Conservation (phyloP, 1,140 invertebrate species). For the Schmidtea mediterranea region DNA sequence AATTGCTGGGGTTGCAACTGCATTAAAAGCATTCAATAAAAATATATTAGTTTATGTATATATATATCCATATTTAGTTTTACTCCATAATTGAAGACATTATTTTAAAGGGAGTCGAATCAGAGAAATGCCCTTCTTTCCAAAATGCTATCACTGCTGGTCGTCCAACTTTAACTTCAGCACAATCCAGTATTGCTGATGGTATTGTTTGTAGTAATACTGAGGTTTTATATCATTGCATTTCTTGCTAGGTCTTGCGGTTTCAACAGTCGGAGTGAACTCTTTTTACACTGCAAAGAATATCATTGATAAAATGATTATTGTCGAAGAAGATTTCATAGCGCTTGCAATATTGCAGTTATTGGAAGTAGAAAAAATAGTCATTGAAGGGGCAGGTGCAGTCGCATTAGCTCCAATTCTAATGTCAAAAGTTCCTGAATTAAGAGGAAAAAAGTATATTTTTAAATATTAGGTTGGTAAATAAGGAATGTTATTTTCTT, state of each 20-base stretch:
- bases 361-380: conserved; percentile 62
- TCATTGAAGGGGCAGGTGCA: conserved; percentile 66
- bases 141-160: conserved; percentile 40
- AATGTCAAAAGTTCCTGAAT: conserved; percentile 48
- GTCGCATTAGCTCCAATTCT: conserved; percentile 57
- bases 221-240: too few relatives aligned
- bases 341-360: conserved; percentile 57
- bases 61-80: too few relatives aligned
- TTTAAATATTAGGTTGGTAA: too few relatives aligned
- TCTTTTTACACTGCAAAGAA: conserved; percentile 46
- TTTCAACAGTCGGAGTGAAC: conserved; percentile 61
- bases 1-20: conserved; percentile 55
- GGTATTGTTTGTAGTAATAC: too few relatives aligned
- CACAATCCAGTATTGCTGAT: conserved; percentile 54
- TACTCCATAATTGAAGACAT: not conserved
- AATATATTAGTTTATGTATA: conserved; percentile 37
- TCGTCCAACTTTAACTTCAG: conserved; percentile 38
- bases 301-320: conserved; percentile 42
- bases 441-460: conserved; percentile 50
- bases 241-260: conserved; percentile 38
- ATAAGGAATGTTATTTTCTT: too few relatives aligned
- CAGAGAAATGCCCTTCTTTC: conserved; percentile 61
- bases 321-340: conserved; percentile 35
- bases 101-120: conserved; percentile 49
- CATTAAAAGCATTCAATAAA: conserved; percentile 54